Base-by-base conservation (phyloP, 2,888 invertebrate species). In the Eristalinus aeneus region DNA sequence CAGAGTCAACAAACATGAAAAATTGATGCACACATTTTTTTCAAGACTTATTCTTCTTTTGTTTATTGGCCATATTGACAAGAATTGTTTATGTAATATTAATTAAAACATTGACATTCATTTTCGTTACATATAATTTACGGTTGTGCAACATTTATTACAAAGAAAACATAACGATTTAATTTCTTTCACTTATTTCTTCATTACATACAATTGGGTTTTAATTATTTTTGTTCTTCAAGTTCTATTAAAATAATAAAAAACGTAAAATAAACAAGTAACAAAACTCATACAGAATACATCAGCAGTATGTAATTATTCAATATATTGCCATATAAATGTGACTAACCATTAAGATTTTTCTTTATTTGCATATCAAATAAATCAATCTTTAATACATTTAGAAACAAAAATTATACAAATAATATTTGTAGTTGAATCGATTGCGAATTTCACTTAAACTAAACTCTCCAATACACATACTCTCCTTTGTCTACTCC, bases 61-160 rank as follows among this genome's bases (percentile, higher is more conserved):
- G 11, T 88, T 91, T 91, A 91, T 91, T 91, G 91, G 91, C 91
- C 91, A 90, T 91, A 90, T 90, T 91, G 91, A 91, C 91, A 91
- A 91, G 91, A 91, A 91, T 91, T 90, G 90, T 90, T 86, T 76
- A 77, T 82, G 65, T 82, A 77, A 86, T 78, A 82, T 85, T 73
- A 81, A 58, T 77, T 90, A 86, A 79, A 84, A 88, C 87, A 88
- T 88, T 83, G 82, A 88, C 77, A 84, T 88, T 75, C 74, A 80
- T 84, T 75, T 79, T 79, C 54, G 10, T 77, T 85, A 73, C 64
- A 81, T 74, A 65, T 76, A 82, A 76, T 76, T 80, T 73, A 76
- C 68, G 39, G 77, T 71, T 77, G 74, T 77, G 73, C 54, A 76
- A 76, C 68, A 63, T 81, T 85, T 68, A 76, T 61, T 69, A 64